Evolutionary conservation across 1,140 invertebrate genomes (phyloP), one percentile per base, ranked within the genome.

Genomic region (Drosophila miranda): DNA sequence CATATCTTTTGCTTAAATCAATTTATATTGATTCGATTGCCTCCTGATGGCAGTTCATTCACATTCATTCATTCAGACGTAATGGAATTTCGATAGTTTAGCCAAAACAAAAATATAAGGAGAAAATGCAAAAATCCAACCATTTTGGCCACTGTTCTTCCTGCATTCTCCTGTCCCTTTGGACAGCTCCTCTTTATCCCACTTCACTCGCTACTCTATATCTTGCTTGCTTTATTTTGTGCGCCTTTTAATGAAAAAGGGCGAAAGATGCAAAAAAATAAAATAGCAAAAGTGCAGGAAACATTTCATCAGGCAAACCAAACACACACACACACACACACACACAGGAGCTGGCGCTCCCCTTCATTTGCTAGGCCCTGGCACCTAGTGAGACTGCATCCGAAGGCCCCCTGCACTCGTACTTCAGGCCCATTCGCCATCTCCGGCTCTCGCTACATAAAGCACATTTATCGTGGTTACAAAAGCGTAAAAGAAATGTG

Each of bases 401-500:
- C 30, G 30, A 11, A 2, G 3, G 4, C 11, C 3, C 34, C 34
- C 11, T 38, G 11, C 0, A 13, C 34, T 38, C 11, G 3, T 5
- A 13, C 34, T 38, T 5, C 34, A 38, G 34, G 13, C 34, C 34
- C 11, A 38, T 38, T 3, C 2, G 26, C 9, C 34, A 51, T 53
- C 51, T 50, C 56, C 48, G 38, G 54, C 69, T 69, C 50, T 78
- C 74, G 81, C 77, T 71, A 86, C 82, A 86, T 86, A 87, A 86
- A 86, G 82, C 82, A 87, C 82, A 86, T 86, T 86, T 82, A 86
- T 86, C 82, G 82, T 87, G 82, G 82, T 82, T 86, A 86, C 78
- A 86, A 86, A 86, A 82, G 82, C 82, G 82, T 87, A 86, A 86
- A 86, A 87, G 82, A 86, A 86, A 86, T 87, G 77, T 86, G 81